phyloP scores from a whole-genome alignment of 2,113 vertebrate species.

The Sminthopsis crassicaudata region DNA sequence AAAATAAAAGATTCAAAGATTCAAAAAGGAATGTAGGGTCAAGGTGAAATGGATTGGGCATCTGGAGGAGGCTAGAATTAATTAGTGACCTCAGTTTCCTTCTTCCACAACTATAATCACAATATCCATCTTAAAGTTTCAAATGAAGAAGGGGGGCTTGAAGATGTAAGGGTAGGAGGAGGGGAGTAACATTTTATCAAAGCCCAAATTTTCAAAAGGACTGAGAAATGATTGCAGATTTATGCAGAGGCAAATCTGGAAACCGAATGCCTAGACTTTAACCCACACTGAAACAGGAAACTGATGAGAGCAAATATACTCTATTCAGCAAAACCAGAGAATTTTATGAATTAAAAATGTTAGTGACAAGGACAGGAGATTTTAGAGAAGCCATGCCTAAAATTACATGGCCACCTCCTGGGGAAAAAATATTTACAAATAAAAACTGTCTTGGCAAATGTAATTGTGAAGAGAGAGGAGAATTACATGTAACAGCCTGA shows the following conservation, averaged over 20 bases:
- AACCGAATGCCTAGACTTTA: not conserved
- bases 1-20: too few relatives aligned
- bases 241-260: not conserved
- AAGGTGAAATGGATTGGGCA: not conserved
- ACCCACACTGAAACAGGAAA: not conserved
- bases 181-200: not conserved
- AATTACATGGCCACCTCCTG: not conserved
- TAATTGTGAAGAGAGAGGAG: not conserved
- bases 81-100: constrained; percentile 39
- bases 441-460: not conserved
- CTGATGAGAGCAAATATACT: not conserved
- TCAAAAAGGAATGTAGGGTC: constrained; percentile 3
- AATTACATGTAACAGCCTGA: not conserved
- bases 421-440: not conserved
- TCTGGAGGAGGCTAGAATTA: constrained; percentile 20
- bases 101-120: not conserved
- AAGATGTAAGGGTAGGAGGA: not conserved
- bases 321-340: not conserved
- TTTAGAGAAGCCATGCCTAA: not conserved
- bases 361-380: not conserved
- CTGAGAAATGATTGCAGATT: not conserved
- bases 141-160: not conserved
- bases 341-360: not conserved
- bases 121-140: not conserved
- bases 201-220: not conserved